Conservation (phyloP, 2,113 vertebrate species). For the Dicerorhinus sumatrensis region DNA sequence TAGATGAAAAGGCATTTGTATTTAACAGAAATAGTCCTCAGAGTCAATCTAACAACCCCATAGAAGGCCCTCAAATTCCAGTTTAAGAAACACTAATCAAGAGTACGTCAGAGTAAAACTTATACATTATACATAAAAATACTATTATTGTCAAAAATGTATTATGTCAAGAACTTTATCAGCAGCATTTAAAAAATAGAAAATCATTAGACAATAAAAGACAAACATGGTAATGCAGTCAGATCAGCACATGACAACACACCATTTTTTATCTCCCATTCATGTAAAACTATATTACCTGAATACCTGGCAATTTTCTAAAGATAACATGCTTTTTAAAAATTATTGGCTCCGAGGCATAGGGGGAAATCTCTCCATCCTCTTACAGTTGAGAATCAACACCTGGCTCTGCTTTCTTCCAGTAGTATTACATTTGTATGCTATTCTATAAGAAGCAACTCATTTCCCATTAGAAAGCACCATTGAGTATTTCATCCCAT, state of each 20-base stretch:
- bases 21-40: conserved; percentile 37
- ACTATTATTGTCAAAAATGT: conserved; percentile 3
- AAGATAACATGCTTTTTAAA: background rate
- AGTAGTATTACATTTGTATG: background rate
- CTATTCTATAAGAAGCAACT: conserved; percentile 38
- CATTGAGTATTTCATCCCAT: conserved; percentile 28
- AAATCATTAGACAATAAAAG: background rate
- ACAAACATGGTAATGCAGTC: background rate
- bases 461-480: conserved; percentile 46
- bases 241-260: background rate
- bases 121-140: conserved; percentile 25
- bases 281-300: background rate
- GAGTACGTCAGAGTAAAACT: conserved; percentile 22
- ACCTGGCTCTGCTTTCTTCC: background rate
- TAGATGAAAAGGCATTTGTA: conserved; percentile 56
- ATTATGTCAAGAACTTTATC: conserved; percentile 40
- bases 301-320: conserved; percentile 13
- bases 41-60: background rate
- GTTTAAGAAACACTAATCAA: conserved; percentile 26
- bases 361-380: background rate
- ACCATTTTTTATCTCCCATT: background rate
- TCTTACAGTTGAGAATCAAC: background rate
- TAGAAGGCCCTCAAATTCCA: background rate
- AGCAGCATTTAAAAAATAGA: conserved; percentile 52
- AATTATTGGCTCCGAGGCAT: background rate